A percentile compares a stretch with the other conserved stretches of the same genome.
Evolutionary conservation across 92 coral and sea anemone genomes (phyloP).

Genomic region (Palythoa grandis): DNA sequence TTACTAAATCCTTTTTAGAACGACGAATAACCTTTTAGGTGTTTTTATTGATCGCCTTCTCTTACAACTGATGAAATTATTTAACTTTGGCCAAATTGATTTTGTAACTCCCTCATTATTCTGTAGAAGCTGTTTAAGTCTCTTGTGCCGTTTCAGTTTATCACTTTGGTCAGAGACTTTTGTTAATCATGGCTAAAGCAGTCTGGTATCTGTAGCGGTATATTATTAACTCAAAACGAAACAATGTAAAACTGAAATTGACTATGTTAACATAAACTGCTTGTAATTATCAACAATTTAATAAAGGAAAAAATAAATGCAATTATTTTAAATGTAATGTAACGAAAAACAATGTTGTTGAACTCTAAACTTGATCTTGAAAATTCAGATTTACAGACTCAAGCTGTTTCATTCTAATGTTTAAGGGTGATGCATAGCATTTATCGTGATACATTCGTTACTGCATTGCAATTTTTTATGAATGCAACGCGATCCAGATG

Average conservation of each 20-base stretch:
- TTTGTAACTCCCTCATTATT: not conserved
- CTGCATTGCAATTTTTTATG: not conserved
- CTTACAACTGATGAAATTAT: too few species aligned
- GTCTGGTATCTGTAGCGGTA: constrained; percentile 11
- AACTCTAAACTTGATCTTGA: not conserved
- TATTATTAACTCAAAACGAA: not conserved
- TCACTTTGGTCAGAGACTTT: not conserved
- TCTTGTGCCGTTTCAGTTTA: not conserved
- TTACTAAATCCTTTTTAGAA: too few species aligned
- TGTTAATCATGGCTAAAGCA: constrained; percentile 9
- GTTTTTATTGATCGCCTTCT: too few species aligned
- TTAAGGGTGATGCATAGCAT: not conserved
- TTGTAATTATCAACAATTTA: constrained; percentile 25
- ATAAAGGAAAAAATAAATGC: constrained; percentile 11
- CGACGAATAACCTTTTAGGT: too few species aligned
- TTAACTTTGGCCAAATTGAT: too few species aligned
- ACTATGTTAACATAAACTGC: constrained; percentile 12
- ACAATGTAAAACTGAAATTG: constrained; percentile 25
- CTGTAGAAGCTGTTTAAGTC: not conserved
- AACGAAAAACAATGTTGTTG: not conserved
- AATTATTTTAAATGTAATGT: not conserved
- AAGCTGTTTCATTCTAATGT: not conserved
- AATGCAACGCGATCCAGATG: not conserved
- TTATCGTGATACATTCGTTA: not conserved
- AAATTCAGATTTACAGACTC: not conserved